Evolutionary conservation across 2,888 invertebrate genomes (phyloP), one percentile per base, ranked within the genome.

Genomic region (Dynastes tityus): DNA sequence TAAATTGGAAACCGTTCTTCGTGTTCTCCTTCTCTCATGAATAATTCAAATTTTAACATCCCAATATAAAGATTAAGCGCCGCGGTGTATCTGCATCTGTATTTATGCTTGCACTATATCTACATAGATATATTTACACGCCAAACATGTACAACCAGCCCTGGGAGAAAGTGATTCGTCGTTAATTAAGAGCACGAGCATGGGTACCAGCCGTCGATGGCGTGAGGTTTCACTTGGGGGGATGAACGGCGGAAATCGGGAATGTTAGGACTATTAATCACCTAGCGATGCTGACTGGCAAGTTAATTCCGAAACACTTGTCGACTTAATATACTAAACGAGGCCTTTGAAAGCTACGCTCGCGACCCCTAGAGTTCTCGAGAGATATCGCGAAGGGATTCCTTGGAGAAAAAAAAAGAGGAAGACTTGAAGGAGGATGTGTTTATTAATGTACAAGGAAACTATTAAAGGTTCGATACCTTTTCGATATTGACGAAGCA

Each of bases 11-110:
- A 45, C 45, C 45, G 45, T 9, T 40, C 40, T 40, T 83, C 84
- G 82, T 81, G 83, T 55, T 64, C 5, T 29, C 64, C 5, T 9
- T 2, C 5, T 9, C 64, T 85, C 84, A 87, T 87, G 86, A 87
- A 87, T 87, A 84, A 87, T 87, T 87, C 87, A 87, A 84, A 83
- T 84, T 85, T 84, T 84, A 85, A 86, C 85, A 85, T 84, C 83
- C 84, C 84, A 84, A 85, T 85, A 85, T 83, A 83, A 65, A 65
- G 65, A 65, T 65, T 65, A 37, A 13, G 8, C 45, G 11, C 2
- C 45, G 45, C 45, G 9, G 8, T 45, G 11, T 45, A 45, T 45
- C 45, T 45, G 2, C 11, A 45, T 45, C 45, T 45, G 8, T 11
- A 32, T 13, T 9, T 64, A 37, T 4, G 53, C 53, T n/a, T 53